These are phyloP conservation scores for Zaprionus nigranus DNA, from an alignment of 1,140 invertebrate genomes.

Conservation along the genomic window DNA sequence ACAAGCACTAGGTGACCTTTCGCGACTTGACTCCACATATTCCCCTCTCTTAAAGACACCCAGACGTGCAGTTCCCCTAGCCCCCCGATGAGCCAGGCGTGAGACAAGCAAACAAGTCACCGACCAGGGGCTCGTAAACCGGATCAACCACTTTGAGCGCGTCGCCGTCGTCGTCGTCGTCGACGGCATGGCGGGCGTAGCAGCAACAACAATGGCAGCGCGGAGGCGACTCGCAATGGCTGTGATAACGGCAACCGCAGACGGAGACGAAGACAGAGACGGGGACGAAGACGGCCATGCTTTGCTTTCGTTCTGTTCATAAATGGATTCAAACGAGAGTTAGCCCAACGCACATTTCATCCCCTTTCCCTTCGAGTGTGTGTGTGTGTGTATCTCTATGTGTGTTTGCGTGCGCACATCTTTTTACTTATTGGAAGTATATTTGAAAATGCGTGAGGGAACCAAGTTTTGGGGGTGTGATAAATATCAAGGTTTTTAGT, in stretches of 20 bases:
- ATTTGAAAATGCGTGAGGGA: no score
- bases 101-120: constrained; percentile 18
- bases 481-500: no score
- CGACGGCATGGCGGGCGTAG: constrained; percentile 49
- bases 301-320: constrained; percentile 50
- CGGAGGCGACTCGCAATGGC: constrained; percentile 55
- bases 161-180: neutral
- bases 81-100: constrained; percentile 34
- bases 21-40: neutral
- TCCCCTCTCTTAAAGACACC: constrained; percentile 19
- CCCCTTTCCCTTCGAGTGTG: constrained; percentile 36
- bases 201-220: constrained; percentile 61
- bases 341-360: constrained; percentile 52
- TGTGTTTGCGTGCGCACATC: constrained; percentile 29
- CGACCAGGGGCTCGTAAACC: constrained; percentile 55
- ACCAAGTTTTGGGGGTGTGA: no score
- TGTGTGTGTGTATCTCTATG: constrained; percentile 12
- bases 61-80: constrained; percentile 27
- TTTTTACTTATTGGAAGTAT: no score
- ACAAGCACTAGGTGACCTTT: constrained; percentile 29
- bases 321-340: constrained; percentile 64
- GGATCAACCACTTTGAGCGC: constrained; percentile 73
- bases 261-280: constrained; percentile 4
- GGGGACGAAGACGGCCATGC: constrained; percentile 50
- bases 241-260: constrained; percentile 69